Percentiles rank a stretch among this genome's conserved stretches.
Evolutionary conservation across 92 coral and sea anemone genomes (phyloP).

Genomic region (Porites cylindrica): DNA sequence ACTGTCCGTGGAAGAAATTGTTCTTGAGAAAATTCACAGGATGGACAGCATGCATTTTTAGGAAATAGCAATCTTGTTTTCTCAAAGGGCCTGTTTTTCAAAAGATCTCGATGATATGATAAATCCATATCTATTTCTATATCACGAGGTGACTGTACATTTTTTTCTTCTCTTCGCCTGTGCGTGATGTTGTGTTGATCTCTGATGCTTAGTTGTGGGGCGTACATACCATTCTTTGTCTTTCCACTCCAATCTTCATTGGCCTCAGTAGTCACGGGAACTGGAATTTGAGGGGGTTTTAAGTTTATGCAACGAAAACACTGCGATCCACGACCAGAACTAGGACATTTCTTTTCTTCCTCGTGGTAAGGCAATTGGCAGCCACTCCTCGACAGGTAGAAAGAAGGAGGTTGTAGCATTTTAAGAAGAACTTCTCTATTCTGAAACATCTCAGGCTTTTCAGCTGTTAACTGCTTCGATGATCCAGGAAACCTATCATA

Average conservation of each 20-base stretch:
- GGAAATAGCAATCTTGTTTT: not conserved
- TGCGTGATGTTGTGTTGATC: not conserved
- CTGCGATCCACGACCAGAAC: constrained; percentile 10
- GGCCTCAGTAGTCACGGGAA: not conserved
- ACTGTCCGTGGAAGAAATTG: not conserved
- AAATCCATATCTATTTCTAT: not conserved
- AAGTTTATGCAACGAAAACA: not conserved
- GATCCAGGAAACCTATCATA: not conserved
- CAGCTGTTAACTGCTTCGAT: constrained; percentile 7
- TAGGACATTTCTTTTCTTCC: not conserved
- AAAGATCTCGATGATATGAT: not conserved
- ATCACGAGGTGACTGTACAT: not conserved
- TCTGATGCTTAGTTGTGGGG: not conserved
- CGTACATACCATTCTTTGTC: not conserved
- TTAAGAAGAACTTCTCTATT: constrained; percentile 42
- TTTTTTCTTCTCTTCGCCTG: not conserved
- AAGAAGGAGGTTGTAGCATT: constrained; percentile 24
- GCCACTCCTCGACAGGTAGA: not conserved
- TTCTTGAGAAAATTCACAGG: not conserved
- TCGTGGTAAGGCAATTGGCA: not conserved
- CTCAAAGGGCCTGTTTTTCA: not conserved
- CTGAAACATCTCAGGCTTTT: constrained; percentile 10
- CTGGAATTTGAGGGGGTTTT: not conserved
- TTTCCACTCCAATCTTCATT: not conserved
- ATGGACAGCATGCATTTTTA: not conserved